phyloP scores from a whole-genome alignment of 2,113 vertebrate species.

The Psammodynastes pulverulentus region DNA sequence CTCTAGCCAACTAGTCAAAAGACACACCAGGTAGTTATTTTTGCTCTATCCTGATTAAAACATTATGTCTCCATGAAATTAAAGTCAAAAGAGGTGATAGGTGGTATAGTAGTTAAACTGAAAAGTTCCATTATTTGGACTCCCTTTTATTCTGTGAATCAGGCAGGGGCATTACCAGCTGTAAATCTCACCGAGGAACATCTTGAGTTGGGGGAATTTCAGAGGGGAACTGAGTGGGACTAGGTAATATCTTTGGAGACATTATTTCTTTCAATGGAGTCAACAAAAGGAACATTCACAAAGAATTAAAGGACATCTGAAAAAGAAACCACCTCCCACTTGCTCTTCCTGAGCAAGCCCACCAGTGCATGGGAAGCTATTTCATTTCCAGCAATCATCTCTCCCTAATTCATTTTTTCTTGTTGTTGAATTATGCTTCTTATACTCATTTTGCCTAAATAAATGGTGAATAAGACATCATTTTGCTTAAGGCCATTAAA shows the following conservation, averaged over 20 bases:
- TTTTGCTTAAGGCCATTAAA: slow-evolving; percentile 80
- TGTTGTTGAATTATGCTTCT: background rate
- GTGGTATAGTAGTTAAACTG: background rate
- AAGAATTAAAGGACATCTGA: background rate
- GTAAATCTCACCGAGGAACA: background rate
- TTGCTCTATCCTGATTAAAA: background rate
- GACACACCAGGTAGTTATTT: background rate
- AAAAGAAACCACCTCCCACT: background rate
- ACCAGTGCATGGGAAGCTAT: background rate
- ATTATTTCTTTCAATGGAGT: background rate
- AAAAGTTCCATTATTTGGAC: background rate
- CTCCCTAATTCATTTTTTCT: background rate
- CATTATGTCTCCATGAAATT: background rate
- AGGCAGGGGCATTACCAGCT: background rate
- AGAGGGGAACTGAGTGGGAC: background rate
- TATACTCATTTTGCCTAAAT: background rate
- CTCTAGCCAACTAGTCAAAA: background rate
- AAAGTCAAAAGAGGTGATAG: background rate
- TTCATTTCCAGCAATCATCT: background rate
- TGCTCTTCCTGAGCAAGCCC: background rate
- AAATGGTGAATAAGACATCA: slow-evolving; percentile 38
- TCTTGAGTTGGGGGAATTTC: background rate
- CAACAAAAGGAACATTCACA: background rate
- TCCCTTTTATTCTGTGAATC: background rate
- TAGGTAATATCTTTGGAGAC: background rate